Evolutionary conservation across 2,113 vertebrate species (phyloP).

Genomic region (Epinephelus fuscoguttatus): DNA sequence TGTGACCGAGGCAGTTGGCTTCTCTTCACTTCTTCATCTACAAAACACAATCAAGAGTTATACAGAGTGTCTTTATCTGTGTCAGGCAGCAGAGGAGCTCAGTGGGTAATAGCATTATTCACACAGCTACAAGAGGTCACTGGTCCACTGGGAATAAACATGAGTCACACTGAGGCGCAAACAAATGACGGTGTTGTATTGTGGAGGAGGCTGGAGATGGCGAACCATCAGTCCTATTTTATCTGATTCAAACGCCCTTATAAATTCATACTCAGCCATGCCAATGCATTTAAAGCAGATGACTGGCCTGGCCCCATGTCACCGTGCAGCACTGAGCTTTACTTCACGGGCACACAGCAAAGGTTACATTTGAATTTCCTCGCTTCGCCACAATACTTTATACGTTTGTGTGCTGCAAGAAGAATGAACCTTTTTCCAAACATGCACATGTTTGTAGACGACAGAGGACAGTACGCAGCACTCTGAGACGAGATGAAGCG

Average conservation of each 20-base stretch:
- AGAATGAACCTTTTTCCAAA: not conserved
- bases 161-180: conserved; percentile 54
- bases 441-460: not conserved
- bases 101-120: conserved; percentile 47
- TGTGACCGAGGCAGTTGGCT: not conserved
- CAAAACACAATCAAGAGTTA: conserved; percentile 1
- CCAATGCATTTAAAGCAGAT: conserved; percentile 11
- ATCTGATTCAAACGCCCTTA: conserved; percentile 32
- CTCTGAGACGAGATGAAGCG: not conserved
- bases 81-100: conserved; percentile 27
- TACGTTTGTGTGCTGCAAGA: conserved; percentile 3
- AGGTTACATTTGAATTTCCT: conserved; percentile 63
- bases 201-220: conserved; percentile 37
- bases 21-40: not conserved
- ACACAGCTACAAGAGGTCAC: conserved; percentile 53
- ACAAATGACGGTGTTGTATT: conserved; percentile 54
- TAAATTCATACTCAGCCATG: conserved; percentile 23
- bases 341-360: conserved; percentile 11
- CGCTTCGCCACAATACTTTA: not conserved
- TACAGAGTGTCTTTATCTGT: conserved; percentile 31
- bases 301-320: conserved; percentile 2
- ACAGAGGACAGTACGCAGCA: not conserved
- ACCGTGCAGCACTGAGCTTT: not conserved
- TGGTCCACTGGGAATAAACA: conserved; percentile 56
- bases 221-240: conserved; percentile 8